Base-by-base conservation (phyloP, 2,113 vertebrate species). In the crab-eating macaque (Macaca fascicularis) region DNA sequence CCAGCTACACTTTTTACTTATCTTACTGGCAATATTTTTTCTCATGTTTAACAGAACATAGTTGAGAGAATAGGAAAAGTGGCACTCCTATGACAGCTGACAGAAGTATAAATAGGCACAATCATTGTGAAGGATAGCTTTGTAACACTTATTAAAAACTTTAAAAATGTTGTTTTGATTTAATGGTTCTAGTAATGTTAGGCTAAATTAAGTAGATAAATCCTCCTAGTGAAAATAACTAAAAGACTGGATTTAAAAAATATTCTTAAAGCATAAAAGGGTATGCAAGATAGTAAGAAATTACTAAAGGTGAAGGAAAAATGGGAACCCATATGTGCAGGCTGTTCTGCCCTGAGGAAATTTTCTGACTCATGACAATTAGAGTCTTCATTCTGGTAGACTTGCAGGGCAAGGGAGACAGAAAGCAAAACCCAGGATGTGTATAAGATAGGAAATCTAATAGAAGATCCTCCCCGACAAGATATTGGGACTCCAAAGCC, bases 251-350 rank as follows among this genome's bases (percentile, higher is more conserved):
- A 59, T 86, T 92, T 94, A 4, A 81, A 92, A 79, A 93, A 70
- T 72, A 84, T 92, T 94, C 30, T 74, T 80, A 95, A 93, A 88
- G 32, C 45, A 75, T 52, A 84, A 70, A 86, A 88, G 43, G 22
- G 20, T 52, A 45, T 75, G 40, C 74, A 92, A 94, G 9, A 38
- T 43, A 61, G 70, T 48, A 75, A 43, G 5, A 17, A 94, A 86
- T 85, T 57, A 72, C 5, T 74, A 55, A 85, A 72, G 23, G 14
- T 64, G 11, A 72, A 93, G 35, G 40, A 76, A 70, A 78, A 74
- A 89, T 22, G 38, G 27, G 11, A 48, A 57, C 45, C 30, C 5
- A 32, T 81, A 75, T 82, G 11, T 16, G 17, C 52, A 76, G 69
- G 32, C 43, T 82, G 10, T 57, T 40, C 74, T 90, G 17, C 38